phyloP scores from a whole-genome alignment of 2,113 vertebrate species.

The Petroica traversi region DNA sequence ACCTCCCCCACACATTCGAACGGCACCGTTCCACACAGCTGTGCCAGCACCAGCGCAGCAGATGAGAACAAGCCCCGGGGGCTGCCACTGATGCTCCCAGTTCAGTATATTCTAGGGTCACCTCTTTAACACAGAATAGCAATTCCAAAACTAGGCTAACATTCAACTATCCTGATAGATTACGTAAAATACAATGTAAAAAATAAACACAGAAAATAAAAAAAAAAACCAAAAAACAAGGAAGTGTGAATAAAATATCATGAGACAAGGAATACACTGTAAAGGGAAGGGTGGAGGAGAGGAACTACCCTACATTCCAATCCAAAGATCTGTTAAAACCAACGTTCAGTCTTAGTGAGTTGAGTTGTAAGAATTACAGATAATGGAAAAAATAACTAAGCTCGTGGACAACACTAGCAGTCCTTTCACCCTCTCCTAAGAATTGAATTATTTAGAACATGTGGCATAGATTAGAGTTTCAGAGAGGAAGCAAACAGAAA shows the following conservation, averaged over 20 bases:
- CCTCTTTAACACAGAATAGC: rapidly evolving
- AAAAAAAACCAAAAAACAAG: not conserved
- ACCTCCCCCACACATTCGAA: rapidly evolving
- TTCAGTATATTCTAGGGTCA: not conserved
- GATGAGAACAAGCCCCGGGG: not conserved
- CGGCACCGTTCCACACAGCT: not conserved
- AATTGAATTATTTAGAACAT: not conserved
- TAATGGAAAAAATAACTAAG: not conserved
- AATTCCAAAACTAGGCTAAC: not conserved
- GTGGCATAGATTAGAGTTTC: not conserved
- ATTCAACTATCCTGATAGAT: not conserved
- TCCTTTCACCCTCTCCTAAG: not conserved
- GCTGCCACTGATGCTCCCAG: not conserved
- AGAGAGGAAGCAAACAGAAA: not conserved
- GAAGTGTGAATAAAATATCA: not conserved
- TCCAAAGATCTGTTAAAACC: not conserved
- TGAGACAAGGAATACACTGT: not conserved
- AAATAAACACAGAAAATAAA: not conserved
- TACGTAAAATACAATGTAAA: not conserved
- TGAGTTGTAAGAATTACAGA: not conserved
- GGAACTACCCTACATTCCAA: not conserved
- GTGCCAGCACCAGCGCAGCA: not conserved
- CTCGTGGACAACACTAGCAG: rapidly evolving
- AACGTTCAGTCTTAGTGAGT: not conserved
- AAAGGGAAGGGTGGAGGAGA: not conserved